Conservation (phyloP, 1,140 invertebrate species). For the Pseudomyrmex concolor region DNA sequence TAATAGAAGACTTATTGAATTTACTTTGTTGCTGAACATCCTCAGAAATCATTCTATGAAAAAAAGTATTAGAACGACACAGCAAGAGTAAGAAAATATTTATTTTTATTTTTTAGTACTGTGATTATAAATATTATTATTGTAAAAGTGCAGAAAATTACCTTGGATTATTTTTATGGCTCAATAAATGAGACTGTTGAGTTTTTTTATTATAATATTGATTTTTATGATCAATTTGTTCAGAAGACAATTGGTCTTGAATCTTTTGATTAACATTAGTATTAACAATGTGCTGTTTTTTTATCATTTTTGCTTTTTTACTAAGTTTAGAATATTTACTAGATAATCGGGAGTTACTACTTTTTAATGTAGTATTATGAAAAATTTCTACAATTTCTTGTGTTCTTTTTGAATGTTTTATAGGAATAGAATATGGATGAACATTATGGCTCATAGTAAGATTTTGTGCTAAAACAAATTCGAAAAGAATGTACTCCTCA, state of each 20-base stretch:
- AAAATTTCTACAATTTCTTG: conserved; percentile 85
- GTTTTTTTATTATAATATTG: conserved; percentile 12
- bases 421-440: not conserved
- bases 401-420: conserved; percentile 43
- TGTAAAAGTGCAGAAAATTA: not conserved
- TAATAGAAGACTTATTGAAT: not conserved
- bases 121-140: conserved; percentile 11
- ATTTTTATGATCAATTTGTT: not conserved
- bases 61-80: not conserved
- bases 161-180: not conserved
- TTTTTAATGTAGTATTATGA: conserved; percentile 82
- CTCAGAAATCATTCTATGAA: not conserved
- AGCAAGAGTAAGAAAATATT: not conserved
- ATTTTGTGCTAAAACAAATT: not conserved
- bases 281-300: conserved; percentile 2
- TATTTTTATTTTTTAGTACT: not conserved
- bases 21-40: conserved; percentile 1
- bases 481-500: not conserved
- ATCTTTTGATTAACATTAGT: conserved; percentile 21
- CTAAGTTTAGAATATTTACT: conserved; percentile 71
- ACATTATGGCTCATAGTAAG: conserved; percentile 18
- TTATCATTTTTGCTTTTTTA: conserved; percentile 28
- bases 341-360: conserved; percentile 67
- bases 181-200: not conserved
- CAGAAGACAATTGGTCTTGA: not conserved